phyloP scores from a whole-genome alignment of 2,113 vertebrate species.

The Talpa occidentalis region DNA sequence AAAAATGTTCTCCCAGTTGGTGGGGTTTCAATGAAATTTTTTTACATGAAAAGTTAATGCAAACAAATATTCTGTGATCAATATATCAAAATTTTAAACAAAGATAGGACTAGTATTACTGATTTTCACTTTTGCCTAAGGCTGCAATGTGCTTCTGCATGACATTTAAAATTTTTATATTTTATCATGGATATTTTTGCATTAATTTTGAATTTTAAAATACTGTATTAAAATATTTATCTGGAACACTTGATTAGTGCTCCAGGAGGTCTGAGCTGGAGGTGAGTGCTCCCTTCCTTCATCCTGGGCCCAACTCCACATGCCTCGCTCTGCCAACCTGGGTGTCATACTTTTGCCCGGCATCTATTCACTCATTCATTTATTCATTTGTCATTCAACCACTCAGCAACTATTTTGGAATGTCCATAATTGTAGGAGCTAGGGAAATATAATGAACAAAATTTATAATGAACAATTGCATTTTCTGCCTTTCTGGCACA shows the following conservation, averaged over 20 bases:
- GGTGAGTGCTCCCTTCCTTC: background rate
- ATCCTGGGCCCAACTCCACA: background rate
- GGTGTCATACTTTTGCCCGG: background rate
- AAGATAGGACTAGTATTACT: background rate
- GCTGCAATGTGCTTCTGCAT: background rate
- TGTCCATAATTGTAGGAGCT: background rate
- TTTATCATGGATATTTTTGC: background rate
- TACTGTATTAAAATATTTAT: background rate
- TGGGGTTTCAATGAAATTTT: background rate
- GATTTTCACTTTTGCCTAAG: background rate
- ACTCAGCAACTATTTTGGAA: background rate
- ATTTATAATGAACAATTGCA: too few relatives aligned
- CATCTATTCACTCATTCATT: background rate
- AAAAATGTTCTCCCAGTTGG: too few relatives aligned
- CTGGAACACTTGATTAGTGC: background rate
- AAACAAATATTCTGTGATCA: background rate
- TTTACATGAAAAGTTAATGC: background rate
- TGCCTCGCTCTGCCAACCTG: background rate
- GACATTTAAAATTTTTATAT: background rate
- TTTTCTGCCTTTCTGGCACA: background rate
- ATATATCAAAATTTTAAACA: background rate
- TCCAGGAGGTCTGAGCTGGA: background rate
- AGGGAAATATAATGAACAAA: background rate
- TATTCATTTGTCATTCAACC: background rate
- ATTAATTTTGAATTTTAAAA: slow-evolving; percentile 36